Evolutionary conservation across 2,113 vertebrate genomes (phyloP), one percentile per base, ranked within the genome.

Genomic region (Scatophagus argus): DNA sequence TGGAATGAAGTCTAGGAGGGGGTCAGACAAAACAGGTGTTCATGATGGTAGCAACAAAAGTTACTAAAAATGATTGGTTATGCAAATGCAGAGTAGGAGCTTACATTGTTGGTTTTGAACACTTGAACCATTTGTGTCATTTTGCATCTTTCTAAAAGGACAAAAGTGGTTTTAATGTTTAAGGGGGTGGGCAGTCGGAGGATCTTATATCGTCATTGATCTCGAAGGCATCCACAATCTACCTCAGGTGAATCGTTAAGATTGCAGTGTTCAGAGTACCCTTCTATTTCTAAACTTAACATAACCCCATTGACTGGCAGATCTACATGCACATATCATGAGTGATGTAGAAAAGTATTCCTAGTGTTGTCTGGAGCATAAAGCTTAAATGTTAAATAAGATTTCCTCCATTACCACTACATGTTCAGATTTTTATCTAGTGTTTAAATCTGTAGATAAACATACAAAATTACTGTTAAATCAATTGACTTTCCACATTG

Each of bases 351-450:
- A 6, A 56, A 58, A 10, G 44, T 59, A 60, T 60, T 55, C 31
- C 1, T 36, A 2, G 59, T 79, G 63, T 82, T 84, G 74, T 84
- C 71, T 79, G 58, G 58, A 44, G 31, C 31, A 9, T n/a, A 13
- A n/a, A 19, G 23, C 1, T 16, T 14, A 23, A 16, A 19, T 32
- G n/a, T n/a, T n/a, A n/a, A 41, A 60, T 44, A 31, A n/a, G 52
- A 44, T 12, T 27, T n/a, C 60, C 12, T 34, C 60, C 17, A 66
- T 52, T 63, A 46, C 16, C 39, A 44, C 54, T 64, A 38, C 5
- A 56, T 68, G 60, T 16, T 51, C 21, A 49, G 46, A 41, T 69
- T 63, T n/a, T 69, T 21, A 47, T 55, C 27, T 68, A 3, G 5
- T 16, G 21, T 55, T 59, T 44, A 62, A 32, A 11, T 54, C 34